phyloP scores from a whole-genome alignment of 2,888 invertebrate genomes.

The Trilocha varians region DNA sequence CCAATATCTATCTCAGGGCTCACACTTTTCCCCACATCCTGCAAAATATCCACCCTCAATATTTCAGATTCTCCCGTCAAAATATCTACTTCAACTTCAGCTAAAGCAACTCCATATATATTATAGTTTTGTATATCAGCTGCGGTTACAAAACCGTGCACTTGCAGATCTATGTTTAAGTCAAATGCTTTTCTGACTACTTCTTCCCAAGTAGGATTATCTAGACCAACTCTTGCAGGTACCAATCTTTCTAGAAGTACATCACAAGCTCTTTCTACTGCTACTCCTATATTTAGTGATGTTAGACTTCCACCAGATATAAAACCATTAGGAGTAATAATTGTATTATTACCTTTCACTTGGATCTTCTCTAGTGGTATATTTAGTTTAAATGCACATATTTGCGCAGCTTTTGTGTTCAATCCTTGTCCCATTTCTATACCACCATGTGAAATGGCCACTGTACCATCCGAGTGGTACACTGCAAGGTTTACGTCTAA shows the following conservation, averaged over 20 bases:
- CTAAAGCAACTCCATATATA: constrained; percentile 69
- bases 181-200: constrained; percentile 56
- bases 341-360: constrained; percentile 75
- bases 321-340: constrained; percentile 75
- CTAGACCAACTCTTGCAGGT: constrained; percentile 43
- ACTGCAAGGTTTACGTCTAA: constrained; percentile 72
- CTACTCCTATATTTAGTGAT: constrained; percentile 77
- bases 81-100: constrained; percentile 80
- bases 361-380: constrained; percentile 75
- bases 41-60: constrained; percentile 74
- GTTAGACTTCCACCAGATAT: constrained; percentile 78
- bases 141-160: constrained; percentile 22
- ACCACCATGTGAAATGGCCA: constrained; percentile 76
- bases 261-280: constrained; percentile 63
- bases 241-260: constrained; percentile 51
- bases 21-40: constrained; percentile 77
- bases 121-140: constrained; percentile 25
- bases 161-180: constrained; percentile 35
- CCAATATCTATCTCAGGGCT: constrained; percentile 78
- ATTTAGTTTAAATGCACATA: constrained; percentile 75
- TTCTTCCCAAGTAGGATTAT: constrained; percentile 59
- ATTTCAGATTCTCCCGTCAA: constrained; percentile 79
- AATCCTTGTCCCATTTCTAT: constrained; percentile 82
- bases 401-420: constrained; percentile 78
- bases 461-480: constrained; percentile 74